Evolutionary conservation across 2,113 vertebrate genomes (phyloP).

Genomic region (Macrotus californicus): DNA sequence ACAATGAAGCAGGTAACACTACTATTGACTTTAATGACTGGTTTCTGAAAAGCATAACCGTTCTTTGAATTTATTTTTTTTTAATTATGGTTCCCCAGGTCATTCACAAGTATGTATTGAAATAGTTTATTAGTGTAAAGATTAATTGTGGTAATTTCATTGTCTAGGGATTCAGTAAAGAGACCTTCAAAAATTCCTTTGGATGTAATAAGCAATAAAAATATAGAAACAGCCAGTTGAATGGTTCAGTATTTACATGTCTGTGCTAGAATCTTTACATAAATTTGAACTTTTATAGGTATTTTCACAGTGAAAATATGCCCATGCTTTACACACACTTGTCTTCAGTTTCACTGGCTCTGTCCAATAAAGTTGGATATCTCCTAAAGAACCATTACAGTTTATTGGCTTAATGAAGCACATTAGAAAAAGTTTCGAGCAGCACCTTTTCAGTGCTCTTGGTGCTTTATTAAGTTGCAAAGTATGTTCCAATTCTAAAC

Average conservation of each 20-base stretch:
- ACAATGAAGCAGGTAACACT: conserved; percentile 68
- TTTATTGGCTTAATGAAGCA: conserved; percentile 31
- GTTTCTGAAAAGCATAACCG: conserved; percentile 58
- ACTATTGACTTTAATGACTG: conserved; percentile 67
- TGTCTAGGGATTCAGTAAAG: conserved; percentile 57
- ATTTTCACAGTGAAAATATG: conserved; percentile 18
- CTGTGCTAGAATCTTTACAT: conserved; percentile 2
- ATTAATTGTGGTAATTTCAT: conserved; percentile 74
- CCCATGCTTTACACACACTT: not conserved
- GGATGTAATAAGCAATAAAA: not conserved
- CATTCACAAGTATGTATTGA: conserved; percentile 61
- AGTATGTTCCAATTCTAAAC: not conserved
- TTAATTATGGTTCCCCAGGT: conserved; percentile 74
- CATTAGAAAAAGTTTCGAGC: not conserved
- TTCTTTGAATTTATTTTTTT: conserved; percentile 74
- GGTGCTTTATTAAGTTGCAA: conserved; percentile 27
- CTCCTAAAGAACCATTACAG: not conserved
- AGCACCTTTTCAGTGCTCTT: not conserved
- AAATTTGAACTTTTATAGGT: not conserved
- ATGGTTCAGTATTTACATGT: not conserved
- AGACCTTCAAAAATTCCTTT: conserved; percentile 53
- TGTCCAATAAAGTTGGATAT: not conserved
- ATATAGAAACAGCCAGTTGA: conserved; percentile 6
- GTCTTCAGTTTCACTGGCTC: not conserved
- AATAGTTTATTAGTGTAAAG: conserved; percentile 67